Evolutionary conservation across 2,113 vertebrate genomes (phyloP).

Genomic region (Protobothrops mucrosquamatus): DNA sequence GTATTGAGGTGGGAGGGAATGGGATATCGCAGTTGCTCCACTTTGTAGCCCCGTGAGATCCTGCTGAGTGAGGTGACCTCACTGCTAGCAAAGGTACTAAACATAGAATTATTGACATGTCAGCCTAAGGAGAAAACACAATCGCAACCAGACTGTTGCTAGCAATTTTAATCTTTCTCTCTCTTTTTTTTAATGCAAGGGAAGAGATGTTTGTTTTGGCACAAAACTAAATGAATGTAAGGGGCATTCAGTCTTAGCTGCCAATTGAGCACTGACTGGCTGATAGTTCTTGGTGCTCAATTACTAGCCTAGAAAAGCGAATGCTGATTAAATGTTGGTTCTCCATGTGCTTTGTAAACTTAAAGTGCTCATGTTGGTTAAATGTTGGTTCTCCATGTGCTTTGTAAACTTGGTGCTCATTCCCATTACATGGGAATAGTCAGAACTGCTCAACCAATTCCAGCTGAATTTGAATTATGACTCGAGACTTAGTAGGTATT

Average conservation of each 20-base stretch:
- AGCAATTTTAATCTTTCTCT: not conserved
- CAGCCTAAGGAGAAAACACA: not conserved
- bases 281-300: not conserved
- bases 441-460: not conserved
- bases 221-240: not conserved
- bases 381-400: not conserved
- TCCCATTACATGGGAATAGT: not conserved
- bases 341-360: not conserved
- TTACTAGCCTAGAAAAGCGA: not conserved
- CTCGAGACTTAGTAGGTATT: not conserved
- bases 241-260: not conserved
- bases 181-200: not conserved
- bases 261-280: not conserved
- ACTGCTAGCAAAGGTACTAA: not conserved
- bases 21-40: not conserved
- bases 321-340: not conserved
- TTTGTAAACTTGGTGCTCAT: not conserved
- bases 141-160: not conserved
- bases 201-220: not conserved
- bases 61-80: not conserved
- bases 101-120: not conserved
- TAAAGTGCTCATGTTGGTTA: not conserved
- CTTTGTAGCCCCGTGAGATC: not conserved
- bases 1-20: not conserved
- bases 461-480: not conserved